phyloP scores from a whole-genome alignment of 37 sponge, comb jelly and placozoan genomes.

The Beroe forskalii region DNA sequence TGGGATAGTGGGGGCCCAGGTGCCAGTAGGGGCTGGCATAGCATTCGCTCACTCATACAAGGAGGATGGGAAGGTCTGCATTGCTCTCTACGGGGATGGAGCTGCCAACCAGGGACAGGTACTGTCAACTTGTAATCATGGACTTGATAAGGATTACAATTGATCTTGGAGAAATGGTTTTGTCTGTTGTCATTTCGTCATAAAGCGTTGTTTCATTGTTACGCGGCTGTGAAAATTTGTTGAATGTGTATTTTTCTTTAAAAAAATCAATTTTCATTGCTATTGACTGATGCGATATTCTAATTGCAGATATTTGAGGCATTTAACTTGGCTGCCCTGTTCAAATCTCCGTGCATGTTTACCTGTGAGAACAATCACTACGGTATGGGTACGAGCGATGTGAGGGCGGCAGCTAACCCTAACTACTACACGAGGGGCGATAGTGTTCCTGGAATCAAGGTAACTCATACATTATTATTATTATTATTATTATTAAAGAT shows the following conservation, averaged over 20 bases:
- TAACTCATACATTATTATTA: too few relatives aligned
- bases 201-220: too few relatives aligned
- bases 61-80: constrained; percentile 76
- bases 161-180: too few relatives aligned
- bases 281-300: background rate
- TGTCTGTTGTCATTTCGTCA: too few relatives aligned
- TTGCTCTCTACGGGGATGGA: constrained; percentile 93
- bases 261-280: too few relatives aligned
- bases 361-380: constrained; percentile 95
- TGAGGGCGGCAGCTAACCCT: constrained; percentile 77
- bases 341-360: constrained; percentile 90
- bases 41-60: constrained; percentile 88
- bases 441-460: constrained; percentile 87
- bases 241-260: too few relatives aligned
- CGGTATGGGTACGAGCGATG: constrained; percentile 89
- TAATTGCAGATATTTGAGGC: constrained; percentile 86
- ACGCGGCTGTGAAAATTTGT: too few relatives aligned
- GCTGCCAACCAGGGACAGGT: constrained; percentile 99
- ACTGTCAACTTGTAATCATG: too few relatives aligned
- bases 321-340: constrained; percentile 94
- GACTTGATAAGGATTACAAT: too few relatives aligned
- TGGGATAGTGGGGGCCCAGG: constrained; percentile 98
- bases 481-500: too few relatives aligned
- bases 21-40: constrained; percentile 92
- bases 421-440: constrained; percentile 92